Base-by-base conservation (phyloP, 2,113 vertebrate genomes). In the Holacanthus passer region DNA sequence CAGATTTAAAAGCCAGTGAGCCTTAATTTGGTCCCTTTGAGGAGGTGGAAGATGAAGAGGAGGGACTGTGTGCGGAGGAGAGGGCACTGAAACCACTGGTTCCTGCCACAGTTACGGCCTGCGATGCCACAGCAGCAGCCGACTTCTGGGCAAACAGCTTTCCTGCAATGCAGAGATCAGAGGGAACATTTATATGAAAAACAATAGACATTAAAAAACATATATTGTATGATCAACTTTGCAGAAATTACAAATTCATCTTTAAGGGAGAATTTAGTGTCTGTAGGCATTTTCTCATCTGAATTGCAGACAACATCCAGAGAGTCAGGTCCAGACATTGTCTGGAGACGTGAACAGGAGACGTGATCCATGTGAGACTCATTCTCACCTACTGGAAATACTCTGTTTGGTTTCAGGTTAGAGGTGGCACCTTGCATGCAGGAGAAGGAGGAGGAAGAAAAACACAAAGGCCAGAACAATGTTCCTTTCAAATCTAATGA, bases 71-170 rank as follows among this genome's bases (percentile, higher is more conserved):
- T 10, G 93, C 81, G 20, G 92, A 93, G 68, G 93, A 93, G 63
- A 94, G 91, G 52, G 92, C 86, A n/a, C 91, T 90, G 70, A 95
- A 95, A 53, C 91, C 94, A 53, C 90, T 94, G 1, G 93, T 93
- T 84, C 93, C 94, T 66, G 93, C 87, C 27, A 76, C 47, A 37
- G 92, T 94, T n/a, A 90, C 77, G 6, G 83, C 75, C 79, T 93
- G 92, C 2, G 94, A 88, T 1, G 73, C 81, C 48, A 90, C 90
- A 1, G 93, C 70, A 53, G 88, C 85, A 24, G 91, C 55, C 1
- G 95, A 78, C 80, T 93, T 95, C 89, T 96, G 95, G 29, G 95
- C 95, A 76, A 94, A 95, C 74, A 96, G 86, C 20, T 88, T 95
- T 78, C 95, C 95, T 96, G 75, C 12, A 87, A 31, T 7, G 29